A percentile compares a stretch with the other conserved stretches of the same genome.
Evolutionary conservation across 2,797 vertebrate genomes (phyloP).

Genomic region (Hydrophis major): DNA sequence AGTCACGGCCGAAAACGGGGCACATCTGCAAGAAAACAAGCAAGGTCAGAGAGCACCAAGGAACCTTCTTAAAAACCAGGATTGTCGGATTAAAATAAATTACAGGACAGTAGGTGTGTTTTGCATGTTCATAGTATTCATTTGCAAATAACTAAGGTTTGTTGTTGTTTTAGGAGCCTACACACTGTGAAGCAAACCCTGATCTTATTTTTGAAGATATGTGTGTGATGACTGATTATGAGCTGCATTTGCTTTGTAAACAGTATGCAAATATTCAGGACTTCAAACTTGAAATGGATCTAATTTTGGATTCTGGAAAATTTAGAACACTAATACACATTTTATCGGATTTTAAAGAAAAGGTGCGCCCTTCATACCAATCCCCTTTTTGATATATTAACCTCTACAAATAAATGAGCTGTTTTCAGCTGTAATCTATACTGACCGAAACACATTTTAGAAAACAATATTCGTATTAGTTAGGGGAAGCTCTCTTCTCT

Average conservation of each 20-base stretch:
- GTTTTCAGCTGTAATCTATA: background rate
- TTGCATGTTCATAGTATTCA: background rate
- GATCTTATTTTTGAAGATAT: slow-evolving; percentile 95
- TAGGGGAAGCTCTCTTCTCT: background rate
- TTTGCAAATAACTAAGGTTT: slow-evolving; percentile 26
- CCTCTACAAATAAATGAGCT: background rate
- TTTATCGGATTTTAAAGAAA: slow-evolving; percentile 81
- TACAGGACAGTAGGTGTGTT: background rate
- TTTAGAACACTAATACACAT: slow-evolving; percentile 81
- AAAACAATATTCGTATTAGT: background rate
- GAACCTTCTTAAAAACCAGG: background rate
- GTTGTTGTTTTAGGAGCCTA: slow-evolving; percentile 82
- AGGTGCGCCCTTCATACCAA: slow-evolving; percentile 66
- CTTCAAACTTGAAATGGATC: slow-evolving; percentile 81
- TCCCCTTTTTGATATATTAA: background rate
- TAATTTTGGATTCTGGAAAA: slow-evolving; percentile 93
- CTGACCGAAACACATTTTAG: background rate
- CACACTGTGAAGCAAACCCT: slow-evolving; percentile 87
- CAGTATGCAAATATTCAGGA: slow-evolving; percentile 81
- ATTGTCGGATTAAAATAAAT: background rate
- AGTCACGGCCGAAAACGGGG: no score
- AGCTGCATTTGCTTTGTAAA: slow-evolving; percentile 89
- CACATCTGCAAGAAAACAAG: background rate
- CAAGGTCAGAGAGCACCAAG: background rate
- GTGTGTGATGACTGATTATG: slow-evolving; percentile 98